phyloP scores from a whole-genome alignment of 2,797 vertebrate species.

The Pampus argenteus region DNA sequence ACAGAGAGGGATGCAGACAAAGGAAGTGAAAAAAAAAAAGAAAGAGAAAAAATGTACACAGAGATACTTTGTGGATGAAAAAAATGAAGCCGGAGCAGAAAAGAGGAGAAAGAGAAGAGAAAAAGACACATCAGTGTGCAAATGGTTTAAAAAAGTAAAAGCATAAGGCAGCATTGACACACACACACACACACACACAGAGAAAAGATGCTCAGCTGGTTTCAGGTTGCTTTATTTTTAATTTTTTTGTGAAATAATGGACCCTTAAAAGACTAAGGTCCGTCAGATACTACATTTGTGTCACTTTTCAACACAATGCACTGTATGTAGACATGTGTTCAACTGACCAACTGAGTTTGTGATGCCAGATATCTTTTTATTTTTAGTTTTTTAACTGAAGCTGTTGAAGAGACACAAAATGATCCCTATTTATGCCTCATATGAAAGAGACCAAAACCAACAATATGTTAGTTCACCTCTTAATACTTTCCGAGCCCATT shows the following conservation, averaged over 20 bases:
- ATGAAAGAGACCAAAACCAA: conserved; percentile 5
- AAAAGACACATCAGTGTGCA: conserved; percentile 21
- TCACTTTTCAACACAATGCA: conserved; percentile 27
- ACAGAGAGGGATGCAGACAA: not conserved
- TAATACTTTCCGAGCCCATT: not conserved
- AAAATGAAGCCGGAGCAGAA: conserved; percentile 17
- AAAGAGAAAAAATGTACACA: not conserved
- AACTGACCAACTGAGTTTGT: not conserved
- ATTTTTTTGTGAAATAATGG: not conserved
- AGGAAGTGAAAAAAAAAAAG: conserved; percentile 1
- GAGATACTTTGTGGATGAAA: conserved; percentile 32
- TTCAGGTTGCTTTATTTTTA: not conserved
- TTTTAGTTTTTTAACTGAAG: conserved; percentile 2
- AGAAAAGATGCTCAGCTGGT: conserved; percentile 11
- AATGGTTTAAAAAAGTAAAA: conserved; percentile 23
- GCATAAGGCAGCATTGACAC: conserved; percentile 1
- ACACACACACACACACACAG: not conserved
- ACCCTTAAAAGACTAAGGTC: not conserved
- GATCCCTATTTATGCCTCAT: not conserved
- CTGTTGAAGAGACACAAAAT: not conserved
- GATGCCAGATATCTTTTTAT: not conserved
- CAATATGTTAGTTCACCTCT: no score
- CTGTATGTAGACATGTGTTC: not conserved
- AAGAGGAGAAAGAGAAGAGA: not conserved
- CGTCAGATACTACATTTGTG: not conserved